Conservation (phyloP, 2,888 invertebrate genomes). For the Phorcus lineatus region DNA sequence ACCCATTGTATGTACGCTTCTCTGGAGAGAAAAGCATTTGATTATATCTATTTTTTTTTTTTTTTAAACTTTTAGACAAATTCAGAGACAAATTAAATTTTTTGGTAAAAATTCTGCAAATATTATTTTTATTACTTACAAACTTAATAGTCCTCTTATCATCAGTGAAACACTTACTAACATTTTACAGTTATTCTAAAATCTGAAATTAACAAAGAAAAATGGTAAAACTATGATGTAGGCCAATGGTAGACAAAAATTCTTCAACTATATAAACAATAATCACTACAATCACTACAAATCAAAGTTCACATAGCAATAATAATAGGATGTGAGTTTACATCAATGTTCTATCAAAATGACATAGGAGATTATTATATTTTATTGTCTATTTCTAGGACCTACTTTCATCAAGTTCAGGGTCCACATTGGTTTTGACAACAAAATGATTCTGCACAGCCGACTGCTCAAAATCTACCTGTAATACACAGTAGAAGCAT, state of each 20-base stretch:
- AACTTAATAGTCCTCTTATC: no score
- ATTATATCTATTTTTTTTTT: background rate
- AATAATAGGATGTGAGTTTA: no score
- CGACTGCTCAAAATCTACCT: slow-evolving; percentile 78
- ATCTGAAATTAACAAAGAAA: background rate
- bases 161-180: no score
- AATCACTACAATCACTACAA: no score
- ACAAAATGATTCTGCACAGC: slow-evolving; percentile 80
- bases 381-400: background rate
- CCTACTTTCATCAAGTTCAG: slow-evolving; percentile 83
- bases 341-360: no score
- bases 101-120: background rate
- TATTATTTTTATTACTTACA: no score
- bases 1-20: slow-evolving; percentile 82
- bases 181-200: background rate
- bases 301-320: no score
- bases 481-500: background rate
- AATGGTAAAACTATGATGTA: background rate
- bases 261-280: background rate
- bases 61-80: background rate
- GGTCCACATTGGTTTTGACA: slow-evolving; percentile 85
- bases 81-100: background rate
- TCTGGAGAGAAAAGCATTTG: slow-evolving; percentile 77
- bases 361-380: no score
- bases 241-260: background rate